Evolutionary conservation across 2,888 invertebrate species (phyloP).

Genomic region (Petrolisthes cinctipes): DNA sequence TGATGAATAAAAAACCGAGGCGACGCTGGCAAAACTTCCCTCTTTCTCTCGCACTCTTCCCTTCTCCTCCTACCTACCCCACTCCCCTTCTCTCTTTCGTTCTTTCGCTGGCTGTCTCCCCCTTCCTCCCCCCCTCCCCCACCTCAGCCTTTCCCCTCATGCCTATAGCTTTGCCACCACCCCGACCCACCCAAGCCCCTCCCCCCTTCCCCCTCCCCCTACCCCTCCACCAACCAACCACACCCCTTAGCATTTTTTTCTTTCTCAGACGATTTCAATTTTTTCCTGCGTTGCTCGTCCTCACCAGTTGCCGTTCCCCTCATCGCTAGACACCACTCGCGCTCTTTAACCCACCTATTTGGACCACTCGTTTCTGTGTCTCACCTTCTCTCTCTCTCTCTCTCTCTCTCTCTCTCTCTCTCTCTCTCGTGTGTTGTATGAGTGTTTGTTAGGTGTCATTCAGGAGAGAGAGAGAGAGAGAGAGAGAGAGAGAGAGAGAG

Average conservation of each 20-base stretch:
- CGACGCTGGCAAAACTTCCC: slow-evolving; percentile 27
- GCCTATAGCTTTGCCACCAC: background rate
- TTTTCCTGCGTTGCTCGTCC: background rate
- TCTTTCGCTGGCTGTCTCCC: background rate
- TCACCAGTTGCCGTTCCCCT: background rate
- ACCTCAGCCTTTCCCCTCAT: slow-evolving; percentile 16
- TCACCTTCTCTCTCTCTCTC: no score
- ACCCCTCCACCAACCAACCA: slow-evolving; percentile 13
- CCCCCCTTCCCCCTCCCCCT: background rate
- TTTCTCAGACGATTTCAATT: background rate
- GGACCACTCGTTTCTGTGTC: no score
- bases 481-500: slow-evolving; percentile 12
- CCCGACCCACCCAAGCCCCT: background rate
- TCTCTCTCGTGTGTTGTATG: background rate
- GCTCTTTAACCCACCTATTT: background rate
- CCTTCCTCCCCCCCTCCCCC: background rate
- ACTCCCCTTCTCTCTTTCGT: background rate
- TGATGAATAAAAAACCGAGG: slow-evolving; percentile 36
- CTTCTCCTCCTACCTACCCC: background rate
- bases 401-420: background rate
- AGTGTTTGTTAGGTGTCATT: background rate
- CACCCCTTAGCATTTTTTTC: slow-evolving; percentile 22
- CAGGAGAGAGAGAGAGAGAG: slow-evolving; percentile 4
- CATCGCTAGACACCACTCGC: slow-evolving; percentile 8
- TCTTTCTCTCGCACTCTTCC: slow-evolving; percentile 12